Base-by-base conservation (phyloP, 1,140 invertebrate species). In the Magallana angulata region DNA sequence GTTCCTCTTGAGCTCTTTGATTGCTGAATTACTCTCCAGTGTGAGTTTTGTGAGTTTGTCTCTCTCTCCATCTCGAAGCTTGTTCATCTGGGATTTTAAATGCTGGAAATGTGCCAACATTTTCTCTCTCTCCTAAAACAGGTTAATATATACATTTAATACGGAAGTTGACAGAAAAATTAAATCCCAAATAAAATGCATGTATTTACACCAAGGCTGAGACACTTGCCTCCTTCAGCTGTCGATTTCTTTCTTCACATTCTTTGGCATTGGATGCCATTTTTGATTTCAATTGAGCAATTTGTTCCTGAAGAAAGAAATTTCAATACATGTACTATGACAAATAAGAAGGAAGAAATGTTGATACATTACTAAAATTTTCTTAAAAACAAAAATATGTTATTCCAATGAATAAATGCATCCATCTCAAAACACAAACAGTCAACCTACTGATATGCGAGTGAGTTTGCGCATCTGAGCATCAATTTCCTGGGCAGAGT, bases 31-130 rank as follows among this genome's bases (percentile, higher is more conserved):
- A 85, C 94, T 94, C 85, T 95, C 92, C 36, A 95, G 86, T 0
- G 94, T 94, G 4, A 95, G 87, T 84, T 94, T 94, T 7, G 93
- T 94, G 7, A 95, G 91, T 64, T 94, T 93, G 64, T 94, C 93
- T 62, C 92, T 91, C 85, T 95, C 94, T 24, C 88, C 85, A 30
- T 93, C 94, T 86, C 94, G 89, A 57, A 95, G 88, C 89, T 94
- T 93, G 90, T 94, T 95, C 94, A 95, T 95, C 86, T 95, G 92
- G 85, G 90, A 90, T 85, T 95, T 95, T 12, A 95, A 88, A 14
- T 93, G 92, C 84, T 94, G 94, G 88, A 95, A 94, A 82, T 94
- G 93, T 24, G 88, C 89, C 82, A 91, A 90, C 94, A 95, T 95
- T 48, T 90, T 92, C 62, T 95, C 94, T 84, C 92, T 86, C 88